These are phyloP conservation scores for Andrena hattorfiana DNA, from an alignment of 2,888 invertebrate species.

Conservation along the genomic window DNA sequence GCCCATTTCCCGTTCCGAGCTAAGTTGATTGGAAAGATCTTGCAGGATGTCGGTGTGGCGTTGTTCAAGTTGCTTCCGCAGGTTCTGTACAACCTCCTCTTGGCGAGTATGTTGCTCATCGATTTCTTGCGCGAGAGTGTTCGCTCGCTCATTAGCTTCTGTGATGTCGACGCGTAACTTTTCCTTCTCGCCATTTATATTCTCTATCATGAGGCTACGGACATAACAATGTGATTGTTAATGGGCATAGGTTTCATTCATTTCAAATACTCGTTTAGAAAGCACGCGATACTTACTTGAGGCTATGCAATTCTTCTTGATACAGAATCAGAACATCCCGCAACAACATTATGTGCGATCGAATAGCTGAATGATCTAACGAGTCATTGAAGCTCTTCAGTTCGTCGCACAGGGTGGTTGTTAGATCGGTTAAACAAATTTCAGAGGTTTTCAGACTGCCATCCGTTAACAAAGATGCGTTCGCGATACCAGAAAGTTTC, in stretches of 20 bases:
- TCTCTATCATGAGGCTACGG: conserved; percentile 87
- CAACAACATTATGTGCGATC: conserved; percentile 86
- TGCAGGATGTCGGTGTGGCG: conserved; percentile 92
- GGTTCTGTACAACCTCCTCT: conserved; percentile 90
- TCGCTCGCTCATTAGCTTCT: conserved; percentile 93
- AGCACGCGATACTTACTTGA: conserved; percentile 85
- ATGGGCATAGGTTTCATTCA: conserved; percentile 5
- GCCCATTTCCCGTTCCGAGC: conserved; percentile 91
- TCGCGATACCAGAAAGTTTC: conserved; percentile 89
- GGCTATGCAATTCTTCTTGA: conserved; percentile 88
- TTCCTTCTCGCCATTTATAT: conserved; percentile 91
- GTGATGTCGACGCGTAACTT: conserved; percentile 92
- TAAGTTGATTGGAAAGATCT: conserved; percentile 89
- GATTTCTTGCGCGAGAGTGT: conserved; percentile 94
- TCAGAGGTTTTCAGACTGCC: conserved; percentile 88
- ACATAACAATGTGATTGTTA: conserved; percentile 8
- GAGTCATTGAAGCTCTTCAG: conserved; percentile 84
- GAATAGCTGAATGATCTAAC: conserved; percentile 78
- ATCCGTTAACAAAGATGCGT: conserved; percentile 89
- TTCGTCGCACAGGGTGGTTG: conserved; percentile 90
- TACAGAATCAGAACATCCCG: conserved; percentile 89
- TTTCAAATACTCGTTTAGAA: conserved; percentile 1
- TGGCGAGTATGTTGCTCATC: conserved; percentile 95
- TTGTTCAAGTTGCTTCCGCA: conserved; percentile 89
- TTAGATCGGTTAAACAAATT: conserved; percentile 88